Percentiles rank a stretch among this genome's conserved stretches.
These are phyloP conservation scores for Lepidocolaptes lacrymiger DNA, from an alignment of 2,797 vertebrate genomes.

Conservation along the genomic window DNA sequence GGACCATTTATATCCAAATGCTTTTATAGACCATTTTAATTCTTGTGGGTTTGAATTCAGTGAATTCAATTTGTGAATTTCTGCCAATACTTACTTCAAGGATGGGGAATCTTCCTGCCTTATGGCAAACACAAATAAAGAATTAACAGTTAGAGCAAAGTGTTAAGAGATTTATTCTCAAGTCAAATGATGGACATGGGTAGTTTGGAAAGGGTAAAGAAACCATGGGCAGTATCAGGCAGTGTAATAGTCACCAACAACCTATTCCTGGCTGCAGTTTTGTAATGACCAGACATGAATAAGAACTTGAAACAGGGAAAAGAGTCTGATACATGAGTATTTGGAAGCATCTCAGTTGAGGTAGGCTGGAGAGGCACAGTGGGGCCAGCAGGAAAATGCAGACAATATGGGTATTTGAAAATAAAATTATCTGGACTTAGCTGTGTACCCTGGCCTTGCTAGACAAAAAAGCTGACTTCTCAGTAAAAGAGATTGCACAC, in stretches of 20 bases:
- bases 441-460: neutral
- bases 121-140: neutral
- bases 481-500: neutral
- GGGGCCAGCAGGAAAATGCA: neutral
- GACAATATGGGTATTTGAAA: neutral
- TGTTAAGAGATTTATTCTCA: neutral
- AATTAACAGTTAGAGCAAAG: neutral
- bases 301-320: neutral
- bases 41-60: neutral
- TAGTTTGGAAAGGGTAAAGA: neutral
- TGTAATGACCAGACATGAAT: neutral
- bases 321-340: neutral
- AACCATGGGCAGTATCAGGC: neutral
- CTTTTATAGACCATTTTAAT: neutral
- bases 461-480: neutral
- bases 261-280: neutral
- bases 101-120: neutral
- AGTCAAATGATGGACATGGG: neutral
- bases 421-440: neutral
- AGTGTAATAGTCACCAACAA: neutral
- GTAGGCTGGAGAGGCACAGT: too few species aligned
- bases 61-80: neutral
- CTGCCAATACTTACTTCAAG: neutral
- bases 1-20: neutral
- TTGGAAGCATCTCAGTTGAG: neutral